A percentile compares a stretch with the other conserved stretches of the same genome.
phyloP scores from a whole-genome alignment of 1,140 invertebrate species.

The Diorhabda elongata region DNA sequence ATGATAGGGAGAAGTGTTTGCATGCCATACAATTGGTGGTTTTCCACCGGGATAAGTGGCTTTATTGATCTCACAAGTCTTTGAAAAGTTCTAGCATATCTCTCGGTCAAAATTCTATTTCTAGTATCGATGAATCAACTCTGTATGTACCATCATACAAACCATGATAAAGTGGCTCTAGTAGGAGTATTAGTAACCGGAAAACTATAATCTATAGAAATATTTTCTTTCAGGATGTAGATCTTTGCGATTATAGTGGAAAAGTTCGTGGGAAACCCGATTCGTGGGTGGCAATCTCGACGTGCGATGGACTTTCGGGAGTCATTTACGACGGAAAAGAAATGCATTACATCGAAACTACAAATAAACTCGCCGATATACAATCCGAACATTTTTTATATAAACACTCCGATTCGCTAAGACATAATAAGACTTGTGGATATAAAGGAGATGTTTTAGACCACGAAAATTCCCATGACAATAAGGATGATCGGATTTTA shows the following conservation, averaged over 20 bases:
- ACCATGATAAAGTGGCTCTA: too few relatives aligned
- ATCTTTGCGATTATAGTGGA: constrained; percentile 82
- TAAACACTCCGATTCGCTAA: constrained; percentile 63
- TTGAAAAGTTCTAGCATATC: too few relatives aligned
- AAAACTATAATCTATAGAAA: too few relatives aligned
- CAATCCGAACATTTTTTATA: constrained; percentile 61
- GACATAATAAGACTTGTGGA: constrained; percentile 66
- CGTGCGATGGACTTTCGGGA: constrained; percentile 73
- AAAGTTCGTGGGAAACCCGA: constrained; percentile 61
- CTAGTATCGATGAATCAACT: too few relatives aligned
- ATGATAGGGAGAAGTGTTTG: too few relatives aligned
- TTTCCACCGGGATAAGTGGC: too few relatives aligned
- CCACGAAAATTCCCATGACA: constrained; percentile 33
- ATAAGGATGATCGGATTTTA: constrained; percentile 52
- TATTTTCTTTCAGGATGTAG: constrained; percentile 58
- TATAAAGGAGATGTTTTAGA: constrained; percentile 47
- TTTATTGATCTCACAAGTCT: too few relatives aligned
- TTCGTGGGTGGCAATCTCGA: constrained; percentile 84
- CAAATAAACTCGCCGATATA: constrained; percentile 40
- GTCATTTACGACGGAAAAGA: constrained; percentile 75
- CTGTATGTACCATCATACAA: too few relatives aligned
- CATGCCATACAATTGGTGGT: too few relatives aligned
- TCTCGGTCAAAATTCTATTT: too few relatives aligned
- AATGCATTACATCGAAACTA: constrained; percentile 69
- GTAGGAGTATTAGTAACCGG: too few relatives aligned